Conservation (phyloP, 2,113 vertebrate genomes). For the Sprattus sprattus region DNA sequence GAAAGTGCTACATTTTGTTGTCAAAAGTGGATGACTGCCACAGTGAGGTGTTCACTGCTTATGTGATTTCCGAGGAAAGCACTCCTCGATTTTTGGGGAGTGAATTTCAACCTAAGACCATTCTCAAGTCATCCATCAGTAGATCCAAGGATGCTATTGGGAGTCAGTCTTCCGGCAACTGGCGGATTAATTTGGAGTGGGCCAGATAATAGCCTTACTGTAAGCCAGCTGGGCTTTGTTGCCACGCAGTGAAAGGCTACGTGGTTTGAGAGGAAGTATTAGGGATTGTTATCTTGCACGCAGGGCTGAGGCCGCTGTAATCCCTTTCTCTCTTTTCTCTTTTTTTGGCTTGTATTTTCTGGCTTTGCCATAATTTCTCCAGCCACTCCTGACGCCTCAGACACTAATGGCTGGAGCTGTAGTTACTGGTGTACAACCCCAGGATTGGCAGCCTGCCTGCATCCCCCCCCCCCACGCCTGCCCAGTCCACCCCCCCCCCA, state of each 20-base stretch:
- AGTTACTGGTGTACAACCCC: neutral
- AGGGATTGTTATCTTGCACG: conserved; percentile 12
- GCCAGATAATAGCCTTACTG: conserved; percentile 38
- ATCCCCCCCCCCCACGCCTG: neutral
- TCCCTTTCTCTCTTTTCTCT: neutral
- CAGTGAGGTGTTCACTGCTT: neutral
- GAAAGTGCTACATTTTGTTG: neutral
- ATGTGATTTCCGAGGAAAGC: neutral
- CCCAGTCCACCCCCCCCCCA: neutral
- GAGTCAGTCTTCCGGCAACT: conserved; percentile 3
- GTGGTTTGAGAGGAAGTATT: conserved; percentile 17
- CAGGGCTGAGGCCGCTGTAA: neutral
- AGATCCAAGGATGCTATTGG: neutral
- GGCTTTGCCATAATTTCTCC: neutral
- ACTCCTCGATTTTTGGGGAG: neutral
- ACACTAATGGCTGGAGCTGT: neutral
- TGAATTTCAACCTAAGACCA: no score
- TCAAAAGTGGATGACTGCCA: neutral
- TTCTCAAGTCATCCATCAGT: neutral
- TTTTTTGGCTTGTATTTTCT: neutral
- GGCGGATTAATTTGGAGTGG: conserved; percentile 20
- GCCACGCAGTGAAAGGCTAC: neutral
- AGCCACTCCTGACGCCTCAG: neutral
- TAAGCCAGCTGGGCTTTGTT: conserved; percentile 31
- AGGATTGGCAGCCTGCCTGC: no score